Conservation (phyloP, 2,888 invertebrate species). For the Habrosyne pyritoides region DNA sequence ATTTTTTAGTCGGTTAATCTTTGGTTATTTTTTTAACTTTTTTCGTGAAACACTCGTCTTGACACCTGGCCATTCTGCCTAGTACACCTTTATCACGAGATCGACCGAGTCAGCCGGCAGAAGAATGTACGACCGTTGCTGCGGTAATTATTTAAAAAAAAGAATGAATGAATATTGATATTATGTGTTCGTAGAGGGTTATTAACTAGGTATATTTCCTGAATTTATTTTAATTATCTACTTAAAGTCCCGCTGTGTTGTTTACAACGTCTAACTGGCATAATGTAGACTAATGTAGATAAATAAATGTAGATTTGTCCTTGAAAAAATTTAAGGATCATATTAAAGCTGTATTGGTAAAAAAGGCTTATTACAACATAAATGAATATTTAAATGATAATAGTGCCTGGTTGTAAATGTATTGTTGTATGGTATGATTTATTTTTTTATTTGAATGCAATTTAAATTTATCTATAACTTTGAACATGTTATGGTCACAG, state of each 20-base stretch:
- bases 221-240: slow-evolving; percentile 35
- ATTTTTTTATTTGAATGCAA: no score
- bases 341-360: no score
- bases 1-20: slow-evolving; percentile 74
- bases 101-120: slow-evolving; percentile 51
- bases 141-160: slow-evolving; percentile 55
- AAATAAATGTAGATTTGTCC: no score
- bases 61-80: slow-evolving; percentile 74
- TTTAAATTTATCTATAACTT: no score
- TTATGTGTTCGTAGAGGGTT: slow-evolving; percentile 37
- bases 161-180: slow-evolving; percentile 48
- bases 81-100: slow-evolving; percentile 56
- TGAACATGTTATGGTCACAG: no score
- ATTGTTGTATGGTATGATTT: no score
- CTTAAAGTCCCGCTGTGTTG: slow-evolving; percentile 41
- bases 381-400: no score
- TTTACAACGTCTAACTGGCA: not conserved
- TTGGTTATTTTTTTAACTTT: slow-evolving; percentile 51
- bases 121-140: slow-evolving; percentile 46
- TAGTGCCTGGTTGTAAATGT: no score
- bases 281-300: no score
- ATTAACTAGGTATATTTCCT: slow-evolving; percentile 46
- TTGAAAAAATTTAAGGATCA: no score
- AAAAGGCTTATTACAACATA: no score
- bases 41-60: slow-evolving; percentile 57